Evolutionary conservation across 2,797 vertebrate genomes (phyloP).

Genomic region (Leucoraja ocellata): DNA sequence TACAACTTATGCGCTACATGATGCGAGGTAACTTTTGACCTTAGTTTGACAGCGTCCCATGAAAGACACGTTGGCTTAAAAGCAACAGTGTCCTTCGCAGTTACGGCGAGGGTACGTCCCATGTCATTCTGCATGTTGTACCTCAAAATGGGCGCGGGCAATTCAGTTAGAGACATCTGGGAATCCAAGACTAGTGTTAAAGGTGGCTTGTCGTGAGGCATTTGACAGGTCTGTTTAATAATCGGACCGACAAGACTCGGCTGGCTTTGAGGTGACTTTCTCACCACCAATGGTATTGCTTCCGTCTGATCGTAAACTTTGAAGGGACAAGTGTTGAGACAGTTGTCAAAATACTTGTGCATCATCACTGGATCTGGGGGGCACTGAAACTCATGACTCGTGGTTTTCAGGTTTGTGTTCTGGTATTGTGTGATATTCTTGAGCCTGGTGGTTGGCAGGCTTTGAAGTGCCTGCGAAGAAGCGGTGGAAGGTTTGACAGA

Average conservation of each 20-base stretch:
- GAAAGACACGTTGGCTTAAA: slow-evolving; percentile 59
- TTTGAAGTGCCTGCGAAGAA: slow-evolving; percentile 52
- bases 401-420: slow-evolving; percentile 50
- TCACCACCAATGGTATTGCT: slow-evolving; percentile 59
- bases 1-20: slow-evolving; percentile 64
- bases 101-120: slow-evolving; percentile 50
- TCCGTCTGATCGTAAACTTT: slow-evolving; percentile 60
- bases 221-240: slow-evolving; percentile 60
- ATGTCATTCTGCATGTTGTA: slow-evolving; percentile 61
- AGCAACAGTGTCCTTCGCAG: slow-evolving; percentile 56
- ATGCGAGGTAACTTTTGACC: slow-evolving; percentile 59
- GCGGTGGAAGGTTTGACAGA: slow-evolving; percentile 52
- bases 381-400: slow-evolving; percentile 51
- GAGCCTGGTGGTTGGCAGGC: slow-evolving; percentile 47
- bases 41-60: slow-evolving; percentile 67
- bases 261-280: slow-evolving; percentile 56
- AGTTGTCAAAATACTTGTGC: slow-evolving; percentile 55
- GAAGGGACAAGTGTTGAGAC: slow-evolving; percentile 53
- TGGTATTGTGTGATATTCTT: slow-evolving; percentile 44
- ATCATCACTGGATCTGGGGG: slow-evolving; percentile 54
- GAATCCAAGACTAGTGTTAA: slow-evolving; percentile 59
- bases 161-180: slow-evolving; percentile 65
- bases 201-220: slow-evolving; percentile 52
- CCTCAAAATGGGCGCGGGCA: slow-evolving; percentile 71
- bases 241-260: slow-evolving; percentile 52